phyloP scores from a whole-genome alignment of 1,140 invertebrate species.

The Cotesia chilonis region DNA sequence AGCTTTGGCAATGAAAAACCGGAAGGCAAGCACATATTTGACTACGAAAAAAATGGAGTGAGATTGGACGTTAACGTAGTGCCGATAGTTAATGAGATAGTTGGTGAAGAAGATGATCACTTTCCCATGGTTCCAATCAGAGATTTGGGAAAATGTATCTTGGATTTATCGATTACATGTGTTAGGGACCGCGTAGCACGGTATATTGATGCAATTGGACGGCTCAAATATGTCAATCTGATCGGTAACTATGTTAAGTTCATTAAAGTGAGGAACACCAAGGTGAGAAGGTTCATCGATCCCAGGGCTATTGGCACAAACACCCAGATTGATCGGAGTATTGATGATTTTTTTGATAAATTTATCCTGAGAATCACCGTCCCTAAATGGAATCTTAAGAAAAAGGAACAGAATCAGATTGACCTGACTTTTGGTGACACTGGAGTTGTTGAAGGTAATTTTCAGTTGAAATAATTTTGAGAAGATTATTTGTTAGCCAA shows the following conservation, averaged over 20 bases:
- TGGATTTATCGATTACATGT: constrained; percentile 65
- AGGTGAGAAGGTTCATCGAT: constrained; percentile 15
- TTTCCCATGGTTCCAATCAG: constrained; percentile 56
- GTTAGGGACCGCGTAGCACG: constrained; percentile 64
- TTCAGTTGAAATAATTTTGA: neutral
- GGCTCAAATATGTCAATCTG: constrained; percentile 64
- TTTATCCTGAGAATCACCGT: constrained; percentile 63
- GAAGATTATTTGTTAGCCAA: no score
- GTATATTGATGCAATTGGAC: constrained; percentile 65
- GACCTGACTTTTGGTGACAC: constrained; percentile 59
- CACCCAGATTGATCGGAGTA: constrained; percentile 63
- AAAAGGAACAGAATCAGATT: constrained; percentile 54
- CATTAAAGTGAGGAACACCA: constrained; percentile 54
- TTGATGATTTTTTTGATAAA: constrained; percentile 68
- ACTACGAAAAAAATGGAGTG: constrained; percentile 54
- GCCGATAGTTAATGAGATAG: constrained; percentile 42
- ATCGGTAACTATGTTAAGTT: constrained; percentile 66
- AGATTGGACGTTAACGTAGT: constrained; percentile 54
- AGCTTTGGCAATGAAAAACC: constrained; percentile 1
- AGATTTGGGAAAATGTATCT: constrained; percentile 55
- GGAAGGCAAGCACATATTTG: constrained; percentile 50
- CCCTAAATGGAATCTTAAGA: constrained; percentile 52
- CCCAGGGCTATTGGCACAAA: constrained; percentile 49
- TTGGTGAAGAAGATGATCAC: constrained; percentile 41
- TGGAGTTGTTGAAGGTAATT: constrained; percentile 52